Conservation (phyloP, 2,113 vertebrate genomes). For the Tonatia bakeri region DNA sequence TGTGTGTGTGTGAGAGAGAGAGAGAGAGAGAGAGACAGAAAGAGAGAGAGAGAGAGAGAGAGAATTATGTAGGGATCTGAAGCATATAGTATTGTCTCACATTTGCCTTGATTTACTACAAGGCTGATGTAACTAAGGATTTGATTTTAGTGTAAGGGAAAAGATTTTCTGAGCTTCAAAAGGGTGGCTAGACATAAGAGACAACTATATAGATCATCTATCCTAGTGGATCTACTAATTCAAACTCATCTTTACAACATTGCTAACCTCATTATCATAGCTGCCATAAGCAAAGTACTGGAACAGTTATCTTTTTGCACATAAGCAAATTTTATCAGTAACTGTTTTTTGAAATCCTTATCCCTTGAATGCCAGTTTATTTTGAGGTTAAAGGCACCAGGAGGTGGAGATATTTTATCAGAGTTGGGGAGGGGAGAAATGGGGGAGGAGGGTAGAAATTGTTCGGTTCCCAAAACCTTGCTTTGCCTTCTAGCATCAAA, state of each 20-base stretch:
- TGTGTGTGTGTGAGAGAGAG: background rate
- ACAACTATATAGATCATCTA: background rate
- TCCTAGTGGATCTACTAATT: background rate
- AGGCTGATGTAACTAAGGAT: background rate
- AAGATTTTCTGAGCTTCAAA: background rate
- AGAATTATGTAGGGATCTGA: background rate
- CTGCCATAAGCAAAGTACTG: background rate
- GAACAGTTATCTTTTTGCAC: background rate
- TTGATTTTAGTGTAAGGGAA: background rate
- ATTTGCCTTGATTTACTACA: background rate
- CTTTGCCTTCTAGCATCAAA: background rate
- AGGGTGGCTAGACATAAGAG: background rate
- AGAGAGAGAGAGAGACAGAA: too few relatives aligned
- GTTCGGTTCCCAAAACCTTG: slow-evolving; percentile 5
- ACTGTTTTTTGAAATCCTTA: background rate
- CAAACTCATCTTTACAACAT: background rate
- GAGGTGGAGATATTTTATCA: background rate
- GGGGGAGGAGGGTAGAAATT: background rate
- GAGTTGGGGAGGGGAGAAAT: background rate
- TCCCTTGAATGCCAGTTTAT: background rate
- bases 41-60: background rate
- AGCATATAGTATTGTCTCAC: background rate
- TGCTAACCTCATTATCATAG: background rate
- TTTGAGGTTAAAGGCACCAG: background rate
- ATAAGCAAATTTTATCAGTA: slow-evolving; percentile 6